These are phyloP conservation scores for Dunckerocampus dactyliophorus DNA, from an alignment of 2,113 vertebrate genomes.

Conservation along the genomic window DNA sequence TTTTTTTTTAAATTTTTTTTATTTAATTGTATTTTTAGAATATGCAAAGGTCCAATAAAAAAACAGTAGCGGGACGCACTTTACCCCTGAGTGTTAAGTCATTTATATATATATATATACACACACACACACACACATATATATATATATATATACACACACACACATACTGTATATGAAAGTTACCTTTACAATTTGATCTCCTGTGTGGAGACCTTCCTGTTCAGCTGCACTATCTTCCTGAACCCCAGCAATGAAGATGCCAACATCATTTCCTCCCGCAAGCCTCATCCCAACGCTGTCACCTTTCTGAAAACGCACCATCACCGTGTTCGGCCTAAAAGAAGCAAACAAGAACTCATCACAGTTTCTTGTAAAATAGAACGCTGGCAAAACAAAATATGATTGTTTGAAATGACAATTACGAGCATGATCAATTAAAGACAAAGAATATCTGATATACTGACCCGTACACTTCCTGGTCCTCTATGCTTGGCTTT, in stretches of 20 bases:
- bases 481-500: slow-evolving; percentile 85
- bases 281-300: slow-evolving; percentile 91
- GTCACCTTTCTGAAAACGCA: slow-evolving; percentile 91
- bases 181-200: slow-evolving; percentile 94
- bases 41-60: no score
- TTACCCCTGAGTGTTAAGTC: no score
- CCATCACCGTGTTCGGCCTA: slow-evolving; percentile 89
- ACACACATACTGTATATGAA: no score
- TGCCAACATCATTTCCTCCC: slow-evolving; percentile 94
- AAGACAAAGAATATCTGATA: not conserved
- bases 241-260: slow-evolving; percentile 95
- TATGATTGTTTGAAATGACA: not conserved
- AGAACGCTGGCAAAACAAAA: not conserved
- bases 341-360: not conserved
- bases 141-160: no score
- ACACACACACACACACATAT: no score
- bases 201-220: slow-evolving; percentile 87
- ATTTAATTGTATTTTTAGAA: no score
- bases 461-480: slow-evolving; percentile 88
- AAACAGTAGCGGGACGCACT: no score
- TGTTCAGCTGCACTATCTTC: slow-evolving; percentile 90
- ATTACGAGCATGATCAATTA: no score
- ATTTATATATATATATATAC: no score
- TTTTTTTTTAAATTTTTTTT: no score
- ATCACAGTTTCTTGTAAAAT: not conserved